phyloP scores from a whole-genome alignment of 2,797 vertebrate genomes.

The Microctenopoma stevenorrisi region DNA sequence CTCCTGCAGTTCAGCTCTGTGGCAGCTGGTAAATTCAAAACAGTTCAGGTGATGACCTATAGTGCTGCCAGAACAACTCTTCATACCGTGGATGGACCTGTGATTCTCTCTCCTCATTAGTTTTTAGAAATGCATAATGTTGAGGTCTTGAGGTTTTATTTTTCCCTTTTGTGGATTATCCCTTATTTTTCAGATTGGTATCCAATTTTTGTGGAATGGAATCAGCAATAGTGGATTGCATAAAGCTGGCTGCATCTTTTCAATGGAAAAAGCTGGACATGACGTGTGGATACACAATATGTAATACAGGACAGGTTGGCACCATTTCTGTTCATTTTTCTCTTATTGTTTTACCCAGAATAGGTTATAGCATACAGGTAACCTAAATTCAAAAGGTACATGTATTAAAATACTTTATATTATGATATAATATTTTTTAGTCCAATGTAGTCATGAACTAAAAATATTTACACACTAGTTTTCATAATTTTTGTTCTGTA shows the following conservation, averaged over 20 bases:
- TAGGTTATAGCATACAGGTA: neutral
- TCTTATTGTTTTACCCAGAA: neutral
- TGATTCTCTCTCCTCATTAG: neutral
- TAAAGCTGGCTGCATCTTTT: conserved; percentile 9
- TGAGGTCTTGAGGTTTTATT: neutral
- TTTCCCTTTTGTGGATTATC: conserved; percentile 37
- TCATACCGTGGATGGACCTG: conserved; percentile 24
- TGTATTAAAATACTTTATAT: conserved; percentile 1
- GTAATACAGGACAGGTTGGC: conserved; percentile 62
- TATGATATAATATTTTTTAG: neutral
- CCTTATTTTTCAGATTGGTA: conserved; percentile 28
- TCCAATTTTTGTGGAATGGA: conserved; percentile 34
- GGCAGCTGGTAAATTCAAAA: conserved; percentile 63
- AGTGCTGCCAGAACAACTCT: conserved; percentile 27
- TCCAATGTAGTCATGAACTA: neutral
- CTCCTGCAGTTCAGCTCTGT: conserved; percentile 61
- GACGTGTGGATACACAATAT: conserved; percentile 43
- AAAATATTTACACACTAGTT: neutral
- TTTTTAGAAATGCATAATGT: conserved; percentile 16
- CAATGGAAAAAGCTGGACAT: conserved; percentile 40
- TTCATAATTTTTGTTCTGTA: too few relatives aligned
- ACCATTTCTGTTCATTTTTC: neutral
- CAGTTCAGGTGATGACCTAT: conserved; percentile 63
- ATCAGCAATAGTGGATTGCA: conserved; percentile 54
- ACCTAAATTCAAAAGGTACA: neutral